Conservation (phyloP, 1,140 invertebrate genomes). For the Planococcus citri region DNA sequence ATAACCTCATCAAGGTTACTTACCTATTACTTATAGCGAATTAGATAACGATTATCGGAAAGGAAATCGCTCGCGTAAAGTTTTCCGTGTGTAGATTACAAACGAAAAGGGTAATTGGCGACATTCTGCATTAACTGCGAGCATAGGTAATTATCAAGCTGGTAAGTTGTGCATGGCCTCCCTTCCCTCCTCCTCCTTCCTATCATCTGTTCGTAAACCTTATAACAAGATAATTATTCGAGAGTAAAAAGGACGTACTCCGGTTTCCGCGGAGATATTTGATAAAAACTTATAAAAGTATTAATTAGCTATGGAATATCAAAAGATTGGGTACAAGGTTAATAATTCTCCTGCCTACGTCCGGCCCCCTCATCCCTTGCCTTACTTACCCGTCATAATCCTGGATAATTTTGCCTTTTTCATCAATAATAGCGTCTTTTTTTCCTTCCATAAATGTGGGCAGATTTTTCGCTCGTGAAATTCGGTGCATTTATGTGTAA, state of each 20-base stretch:
- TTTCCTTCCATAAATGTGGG: no score
- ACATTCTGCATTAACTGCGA: neutral
- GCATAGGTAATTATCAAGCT: neutral
- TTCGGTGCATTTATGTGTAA: neutral
- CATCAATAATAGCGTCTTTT: no score
- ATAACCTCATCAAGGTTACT: no score
- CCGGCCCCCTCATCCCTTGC: no score
- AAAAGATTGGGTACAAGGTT: no score
- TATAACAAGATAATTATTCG: conserved; percentile 1
- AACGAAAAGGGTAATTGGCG: neutral
- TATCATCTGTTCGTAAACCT: no score
- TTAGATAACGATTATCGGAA: neutral
- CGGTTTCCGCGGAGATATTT: neutral
- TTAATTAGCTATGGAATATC: neutral
- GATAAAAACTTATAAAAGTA: neutral
- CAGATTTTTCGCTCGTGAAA: no score
- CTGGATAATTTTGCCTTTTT: no score
- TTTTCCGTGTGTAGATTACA: neutral
- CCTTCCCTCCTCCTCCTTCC: no score
- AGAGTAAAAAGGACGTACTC: neutral
- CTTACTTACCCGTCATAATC: no score
- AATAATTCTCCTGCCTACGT: no score
- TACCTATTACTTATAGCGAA: neutral
- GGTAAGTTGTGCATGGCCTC: neutral
- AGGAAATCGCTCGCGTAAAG: neutral